Evolutionary conservation across 2,888 invertebrate genomes (phyloP), one percentile per base, ranked within the genome.

Genomic region (Dryobota labecula): DNA sequence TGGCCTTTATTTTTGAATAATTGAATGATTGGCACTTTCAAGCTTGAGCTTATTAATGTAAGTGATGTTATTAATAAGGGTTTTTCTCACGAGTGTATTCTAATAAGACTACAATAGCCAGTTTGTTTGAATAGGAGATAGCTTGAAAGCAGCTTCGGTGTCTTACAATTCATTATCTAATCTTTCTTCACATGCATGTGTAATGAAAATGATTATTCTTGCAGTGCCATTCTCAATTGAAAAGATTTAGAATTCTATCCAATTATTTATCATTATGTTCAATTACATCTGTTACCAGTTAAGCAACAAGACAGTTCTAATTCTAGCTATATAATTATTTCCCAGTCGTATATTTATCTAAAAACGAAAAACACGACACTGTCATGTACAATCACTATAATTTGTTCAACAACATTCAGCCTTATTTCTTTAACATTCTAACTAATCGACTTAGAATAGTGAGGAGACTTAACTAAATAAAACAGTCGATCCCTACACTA

Each of bases 401-500:
- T 82, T 75, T 27, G 70, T 75, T 43, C 54, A 27, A 79, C 70
- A 79, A 61, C 67, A 75, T 70, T 70, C 71, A 67, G 54, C 30
- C 36, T 63, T 62, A 70, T 68, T 72, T 75, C 73, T 65, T 74
- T 64, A 63, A 72, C 70, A 72, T 76, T 43, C 65, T 70, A 76
- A 76, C 81, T 72, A 85, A 82, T 80, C 78, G 64, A 77, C 74
- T 78, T 64, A 33, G 57, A 77, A 70, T 66, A 60, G 49, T 68
- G 75, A 77, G 77, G 81, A 75, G 79, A 77, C 76, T 73, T 74
- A 57, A 80, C 76, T 84, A 84, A 82, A 81, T 84, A 80, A 78
- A 84, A 86, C 82, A 82, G 84, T 73, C 51, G 83, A 84, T 83
- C 76, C 83, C 81, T 88, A 89, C 84, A 90, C 88, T 91, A 90